Percentiles rank a stretch among this genome's conserved stretches.
These are phyloP conservation scores for Cygnus olor DNA, from an alignment of 2,797 vertebrate genomes.

Conservation along the genomic window DNA sequence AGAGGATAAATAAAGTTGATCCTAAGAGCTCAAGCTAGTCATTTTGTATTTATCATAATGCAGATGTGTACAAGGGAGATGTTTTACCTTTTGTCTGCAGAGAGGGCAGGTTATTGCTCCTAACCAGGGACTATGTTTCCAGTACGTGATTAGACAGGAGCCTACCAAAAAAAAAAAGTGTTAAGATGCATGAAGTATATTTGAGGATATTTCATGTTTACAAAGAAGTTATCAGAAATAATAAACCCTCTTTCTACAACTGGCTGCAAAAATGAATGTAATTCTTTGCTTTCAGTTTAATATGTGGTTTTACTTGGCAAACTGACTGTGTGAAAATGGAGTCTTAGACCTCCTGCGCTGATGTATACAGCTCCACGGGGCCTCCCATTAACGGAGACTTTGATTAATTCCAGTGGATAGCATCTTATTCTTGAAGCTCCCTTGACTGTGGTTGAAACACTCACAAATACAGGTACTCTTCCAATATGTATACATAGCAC, in stretches of 20 bases:
- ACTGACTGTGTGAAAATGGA: neutral
- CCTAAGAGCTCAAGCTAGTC: neutral
- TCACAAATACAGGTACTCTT: neutral
- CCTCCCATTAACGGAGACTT: neutral
- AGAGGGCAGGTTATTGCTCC: slow-evolving; percentile 87
- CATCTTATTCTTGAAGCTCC: neutral
- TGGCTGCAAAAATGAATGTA: neutral
- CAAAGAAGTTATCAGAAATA: neutral
- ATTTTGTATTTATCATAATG: neutral
- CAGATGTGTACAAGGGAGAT: neutral
- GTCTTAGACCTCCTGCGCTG: neutral
- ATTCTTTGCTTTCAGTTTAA: neutral
- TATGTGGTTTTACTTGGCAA: neutral
- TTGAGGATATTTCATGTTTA: neutral
- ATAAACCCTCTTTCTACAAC: neutral
- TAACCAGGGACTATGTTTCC: slow-evolving; percentile 86
- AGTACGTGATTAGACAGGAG: slow-evolving; percentile 85
- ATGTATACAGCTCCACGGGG: rapidly evolving
- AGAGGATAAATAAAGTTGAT: neutral
- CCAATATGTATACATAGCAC: no score
- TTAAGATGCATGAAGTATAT: neutral
- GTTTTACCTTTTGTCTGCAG: slow-evolving; percentile 86
- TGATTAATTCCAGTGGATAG: neutral
- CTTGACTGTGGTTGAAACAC: neutral
- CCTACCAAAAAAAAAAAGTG: slow-evolving; percentile 67